Conservation (phyloP, 2,888 invertebrate genomes). For the Harmothoe impar region DNA sequence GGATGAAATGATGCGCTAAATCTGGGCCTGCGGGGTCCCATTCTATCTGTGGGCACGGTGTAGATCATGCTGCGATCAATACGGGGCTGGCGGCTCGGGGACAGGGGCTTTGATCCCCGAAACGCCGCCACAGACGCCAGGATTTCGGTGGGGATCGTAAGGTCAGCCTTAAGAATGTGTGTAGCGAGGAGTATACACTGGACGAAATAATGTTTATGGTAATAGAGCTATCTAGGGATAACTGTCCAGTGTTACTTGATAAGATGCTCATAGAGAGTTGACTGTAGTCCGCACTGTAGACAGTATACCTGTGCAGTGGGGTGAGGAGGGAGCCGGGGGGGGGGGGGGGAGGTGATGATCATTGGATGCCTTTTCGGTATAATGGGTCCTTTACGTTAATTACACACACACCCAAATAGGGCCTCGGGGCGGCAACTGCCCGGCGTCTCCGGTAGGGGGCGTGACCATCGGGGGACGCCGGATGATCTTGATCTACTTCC, state of each 20-base stretch:
- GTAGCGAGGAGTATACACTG: background rate
- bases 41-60: background rate
- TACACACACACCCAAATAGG: background rate
- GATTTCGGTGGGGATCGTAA: background rate
- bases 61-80: slow-evolving; percentile 35
- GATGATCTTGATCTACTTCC: slow-evolving; percentile 45
- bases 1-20: slow-evolving; percentile 57
- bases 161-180: slow-evolving; percentile 2
- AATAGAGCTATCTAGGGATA: no score
- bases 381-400: background rate
- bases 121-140: background rate
- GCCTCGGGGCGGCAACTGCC: background rate
- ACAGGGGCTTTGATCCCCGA: slow-evolving; percentile 41
- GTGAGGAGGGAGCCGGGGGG: no score
- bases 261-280: no score
- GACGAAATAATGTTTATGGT: no score
- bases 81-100: background rate
- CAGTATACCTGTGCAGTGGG: no score
- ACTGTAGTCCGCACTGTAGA: no score
- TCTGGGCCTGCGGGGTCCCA: slow-evolving; percentile 36
- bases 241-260: no score
- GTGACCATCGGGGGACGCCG: slow-evolving; percentile 1
- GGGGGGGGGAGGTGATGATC: background rate
- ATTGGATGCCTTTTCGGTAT: background rate
- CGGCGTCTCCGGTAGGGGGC: background rate